These are phyloP conservation scores for Enteromius viviparus DNA, from an alignment of 2,797 vertebrate species.

Conservation along the genomic window DNA sequence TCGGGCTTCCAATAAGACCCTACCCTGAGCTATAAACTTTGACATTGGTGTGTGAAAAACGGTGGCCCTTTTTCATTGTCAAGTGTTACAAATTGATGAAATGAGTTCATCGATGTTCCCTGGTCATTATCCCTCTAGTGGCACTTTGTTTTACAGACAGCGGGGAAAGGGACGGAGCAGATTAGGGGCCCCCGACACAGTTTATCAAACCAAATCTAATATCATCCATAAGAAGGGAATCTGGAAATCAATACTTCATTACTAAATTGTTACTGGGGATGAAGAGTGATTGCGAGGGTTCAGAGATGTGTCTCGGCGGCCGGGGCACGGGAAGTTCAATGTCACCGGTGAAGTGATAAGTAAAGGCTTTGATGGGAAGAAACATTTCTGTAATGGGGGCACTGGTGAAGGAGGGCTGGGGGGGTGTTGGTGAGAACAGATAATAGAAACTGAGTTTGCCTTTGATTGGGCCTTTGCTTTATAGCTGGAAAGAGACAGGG, in stretches of 20 bases:
- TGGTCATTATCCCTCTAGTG: slow-evolving; percentile 94
- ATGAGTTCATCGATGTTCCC: slow-evolving; percentile 93
- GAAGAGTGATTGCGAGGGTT: slow-evolving; percentile 92
- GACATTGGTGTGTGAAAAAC: slow-evolving; percentile 92
- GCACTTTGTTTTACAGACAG: slow-evolving; percentile 97
- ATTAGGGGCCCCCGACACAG: slow-evolving; percentile 85
- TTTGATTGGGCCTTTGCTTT: slow-evolving; percentile 78
- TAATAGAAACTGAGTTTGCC: slow-evolving; percentile 78
- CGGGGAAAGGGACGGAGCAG: slow-evolving; percentile 80
- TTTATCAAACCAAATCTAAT: slow-evolving; percentile 99
- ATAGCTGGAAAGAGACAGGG: slow-evolving; percentile 72
- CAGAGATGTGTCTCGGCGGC: slow-evolving; percentile 87
- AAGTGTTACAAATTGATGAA: slow-evolving; percentile 96
- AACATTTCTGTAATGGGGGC: slow-evolving; percentile 78
- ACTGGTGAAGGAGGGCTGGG: slow-evolving; percentile 65
- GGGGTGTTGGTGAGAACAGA: slow-evolving; percentile 69
- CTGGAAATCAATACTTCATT: slow-evolving; percentile 99
- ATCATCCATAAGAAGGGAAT: slow-evolving; percentile 97
- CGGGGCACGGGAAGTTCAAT: slow-evolving; percentile 89
- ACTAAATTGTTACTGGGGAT: slow-evolving; percentile 99
- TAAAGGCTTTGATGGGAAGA: slow-evolving; percentile 83
- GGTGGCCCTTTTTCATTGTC: slow-evolving; percentile 88
- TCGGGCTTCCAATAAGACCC: slow-evolving; percentile 86
- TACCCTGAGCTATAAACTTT: slow-evolving; percentile 88
- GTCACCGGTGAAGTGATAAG: slow-evolving; percentile 83